Percentiles rank a stretch among this genome's conserved stretches.
These are phyloP conservation scores for Pipistrellus kuhlii DNA, from an alignment of 2,797 vertebrate genomes.

Conservation along the genomic window DNA sequence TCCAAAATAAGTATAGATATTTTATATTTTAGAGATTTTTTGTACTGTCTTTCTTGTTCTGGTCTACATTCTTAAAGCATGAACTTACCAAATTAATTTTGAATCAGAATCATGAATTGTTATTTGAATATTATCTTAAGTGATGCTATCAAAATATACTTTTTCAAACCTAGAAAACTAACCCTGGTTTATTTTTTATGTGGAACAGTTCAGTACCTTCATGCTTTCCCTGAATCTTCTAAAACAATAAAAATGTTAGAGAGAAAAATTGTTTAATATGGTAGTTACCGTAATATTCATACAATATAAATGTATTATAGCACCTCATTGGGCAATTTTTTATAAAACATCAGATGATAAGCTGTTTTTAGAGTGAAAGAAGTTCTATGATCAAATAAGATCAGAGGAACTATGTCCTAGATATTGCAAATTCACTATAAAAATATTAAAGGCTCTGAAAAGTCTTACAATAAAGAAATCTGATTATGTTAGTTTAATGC, in stretches of 20 bases:
- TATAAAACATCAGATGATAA: background rate
- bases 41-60: background rate
- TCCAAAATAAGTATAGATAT: background rate
- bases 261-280: background rate
- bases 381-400: background rate
- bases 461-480: background rate
- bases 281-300: background rate
- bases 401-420: background rate
- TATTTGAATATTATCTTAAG: slow-evolving; percentile 5
- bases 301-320: background rate
- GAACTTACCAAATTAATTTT: slow-evolving; percentile 22
- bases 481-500: background rate
- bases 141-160: background rate
- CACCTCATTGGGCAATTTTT: background rate
- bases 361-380: background rate
- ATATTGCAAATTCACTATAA: background rate
- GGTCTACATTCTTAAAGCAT: background rate
- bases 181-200: background rate
- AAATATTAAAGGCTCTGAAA: background rate
- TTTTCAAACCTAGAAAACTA: background rate
- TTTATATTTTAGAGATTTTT: background rate
- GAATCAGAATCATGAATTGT: background rate
- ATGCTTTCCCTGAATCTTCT: background rate
- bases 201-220: background rate
- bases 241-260: background rate